phyloP scores from a whole-genome alignment of 2,888 invertebrate species.

The Andrena haemorrhoa region DNA sequence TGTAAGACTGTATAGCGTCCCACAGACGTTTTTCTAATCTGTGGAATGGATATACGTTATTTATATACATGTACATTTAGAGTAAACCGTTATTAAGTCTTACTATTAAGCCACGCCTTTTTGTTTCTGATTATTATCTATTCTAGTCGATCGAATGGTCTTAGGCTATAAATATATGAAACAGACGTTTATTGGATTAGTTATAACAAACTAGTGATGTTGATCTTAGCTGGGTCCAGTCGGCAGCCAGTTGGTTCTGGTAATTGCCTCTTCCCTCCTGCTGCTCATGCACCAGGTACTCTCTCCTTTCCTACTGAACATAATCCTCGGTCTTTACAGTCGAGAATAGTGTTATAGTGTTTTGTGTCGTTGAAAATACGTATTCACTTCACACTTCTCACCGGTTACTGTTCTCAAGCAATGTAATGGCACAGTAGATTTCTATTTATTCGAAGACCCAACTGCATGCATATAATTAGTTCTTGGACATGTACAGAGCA shows the following conservation, averaged over 20 bases:
- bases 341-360: conserved; percentile 42
- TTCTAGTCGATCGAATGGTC: conserved; percentile 50
- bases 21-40: conserved; percentile 18
- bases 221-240: conserved; percentile 83
- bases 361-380: conserved; percentile 41
- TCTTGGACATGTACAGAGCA: conserved; percentile 29
- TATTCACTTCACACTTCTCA: conserved; percentile 29
- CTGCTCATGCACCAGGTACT: conserved; percentile 83
- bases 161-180: conserved; percentile 48
- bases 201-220: conserved; percentile 78
- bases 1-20: conserved; percentile 57
- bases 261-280: conserved; percentile 82
- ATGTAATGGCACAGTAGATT: conserved; percentile 61
- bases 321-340: conserved; percentile 58
- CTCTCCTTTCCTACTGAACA: conserved; percentile 74
- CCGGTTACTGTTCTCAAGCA: conserved; percentile 14
- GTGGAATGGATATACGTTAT: conserved; percentile 35
- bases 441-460: conserved; percentile 24
- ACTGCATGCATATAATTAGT: conserved; percentile 60
- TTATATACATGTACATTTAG: conserved; percentile 23
- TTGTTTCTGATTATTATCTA: conserved; percentile 22
- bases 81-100: conserved; percentile 42
- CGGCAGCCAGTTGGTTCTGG: conserved; percentile 82
- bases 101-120: conserved; percentile 32
- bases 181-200: conserved; percentile 59